Evolutionary conservation across 2,888 invertebrate genomes (phyloP).

Genomic region (Salpingus planirostris): DNA sequence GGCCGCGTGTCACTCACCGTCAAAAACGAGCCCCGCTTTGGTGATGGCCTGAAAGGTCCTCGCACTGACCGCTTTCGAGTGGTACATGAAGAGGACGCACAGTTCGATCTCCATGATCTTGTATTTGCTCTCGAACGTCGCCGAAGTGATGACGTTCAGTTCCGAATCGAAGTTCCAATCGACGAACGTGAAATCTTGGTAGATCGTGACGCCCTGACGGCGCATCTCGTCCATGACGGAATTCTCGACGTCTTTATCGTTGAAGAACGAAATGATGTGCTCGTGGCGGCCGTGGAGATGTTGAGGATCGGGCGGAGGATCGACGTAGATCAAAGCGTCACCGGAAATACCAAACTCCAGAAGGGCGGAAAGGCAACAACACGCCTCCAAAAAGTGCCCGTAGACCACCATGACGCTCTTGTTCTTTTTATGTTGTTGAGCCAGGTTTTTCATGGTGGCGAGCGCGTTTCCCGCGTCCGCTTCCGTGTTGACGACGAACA

Average conservation of each 20-base stretch:
- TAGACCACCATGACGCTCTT: constrained; percentile 50
- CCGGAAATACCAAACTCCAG: constrained; percentile 50
- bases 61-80: constrained; percentile 44
- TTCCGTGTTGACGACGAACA: constrained; percentile 53
- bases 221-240: constrained; percentile 41
- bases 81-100: constrained; percentile 50
- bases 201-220: constrained; percentile 40
- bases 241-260: constrained; percentile 45
- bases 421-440: constrained; percentile 11
- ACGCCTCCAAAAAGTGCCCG: constrained; percentile 56
- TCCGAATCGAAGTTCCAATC: constrained; percentile 43
- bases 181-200: constrained; percentile 47
- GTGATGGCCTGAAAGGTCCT: constrained; percentile 46
- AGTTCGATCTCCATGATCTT: constrained; percentile 44
- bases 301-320: constrained; percentile 39
- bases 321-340: constrained; percentile 51
- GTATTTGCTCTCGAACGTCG: constrained; percentile 46
- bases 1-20: too few species aligned
- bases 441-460: constrained; percentile 26
- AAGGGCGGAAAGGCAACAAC: constrained; percentile 56
- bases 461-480: constrained; percentile 46
- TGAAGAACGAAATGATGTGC: constrained; percentile 24
- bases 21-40: constrained; percentile 32
- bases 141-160: constrained; percentile 29
- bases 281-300: constrained; percentile 12